Percentiles rank a stretch among this genome's conserved stretches.
Evolutionary conservation across 2,113 vertebrate species (phyloP).

Genomic region (Neotoma lepida): DNA sequence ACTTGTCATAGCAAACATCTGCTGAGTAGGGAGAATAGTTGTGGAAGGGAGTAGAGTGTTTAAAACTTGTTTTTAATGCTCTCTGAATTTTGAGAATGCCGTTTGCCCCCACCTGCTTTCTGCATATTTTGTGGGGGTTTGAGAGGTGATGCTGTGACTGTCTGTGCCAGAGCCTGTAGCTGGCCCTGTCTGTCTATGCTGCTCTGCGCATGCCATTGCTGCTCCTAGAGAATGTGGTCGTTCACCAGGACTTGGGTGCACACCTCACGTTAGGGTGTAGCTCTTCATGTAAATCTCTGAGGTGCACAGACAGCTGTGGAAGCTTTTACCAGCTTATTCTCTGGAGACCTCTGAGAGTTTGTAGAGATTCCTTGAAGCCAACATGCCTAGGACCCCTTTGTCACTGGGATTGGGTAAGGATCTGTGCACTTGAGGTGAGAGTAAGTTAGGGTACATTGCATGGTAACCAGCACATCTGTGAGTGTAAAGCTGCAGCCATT

Average conservation of each 20-base stretch:
- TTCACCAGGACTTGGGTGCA: not conserved
- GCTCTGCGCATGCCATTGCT: too few relatives aligned
- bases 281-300: too few relatives aligned
- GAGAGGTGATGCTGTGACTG: not conserved
- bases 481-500: not conserved
- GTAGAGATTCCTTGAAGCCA: too few relatives aligned
- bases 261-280: not conserved
- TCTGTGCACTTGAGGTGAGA: not conserved
- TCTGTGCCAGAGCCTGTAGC: not conserved
- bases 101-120: too few relatives aligned
- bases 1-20: not conserved
- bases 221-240: not conserved
- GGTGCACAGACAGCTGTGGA: not conserved
- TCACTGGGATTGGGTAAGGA: too few relatives aligned
- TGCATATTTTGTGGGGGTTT: not conserved
- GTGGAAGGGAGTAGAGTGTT: fast-evolving
- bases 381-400: not conserved
- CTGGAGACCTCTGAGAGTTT: not conserved
- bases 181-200: not conserved
- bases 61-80: not conserved
- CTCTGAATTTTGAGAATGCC: not conserved
- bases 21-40: fast-evolving
- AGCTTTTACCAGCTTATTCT: not conserved
- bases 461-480: not conserved
- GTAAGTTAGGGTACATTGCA: fast-evolving